Evolutionary conservation across 2,888 invertebrate genomes (phyloP), one percentile per base, ranked within the genome.

Genomic region (Drymonia ruficornis): DNA sequence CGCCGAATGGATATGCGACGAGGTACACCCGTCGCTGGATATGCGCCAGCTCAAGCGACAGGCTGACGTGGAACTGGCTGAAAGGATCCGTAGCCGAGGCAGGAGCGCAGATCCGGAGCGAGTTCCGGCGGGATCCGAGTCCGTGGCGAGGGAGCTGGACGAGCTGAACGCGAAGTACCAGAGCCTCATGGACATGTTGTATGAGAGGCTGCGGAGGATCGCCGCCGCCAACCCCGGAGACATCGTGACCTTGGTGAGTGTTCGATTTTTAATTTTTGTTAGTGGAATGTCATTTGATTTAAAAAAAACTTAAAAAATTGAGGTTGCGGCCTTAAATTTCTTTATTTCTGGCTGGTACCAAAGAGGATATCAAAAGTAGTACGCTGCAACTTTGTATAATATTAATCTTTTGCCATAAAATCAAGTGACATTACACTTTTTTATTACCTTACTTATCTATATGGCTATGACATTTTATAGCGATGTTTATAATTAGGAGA

Each of bases 1-100:
- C 94, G 94, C 95, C 63, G 97, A 97, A 77, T 95, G 95, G 89
- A 94, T 98, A 66, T 95, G 98, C 84, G 96, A 96, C 78, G 97
- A 97, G 76, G 94, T 96, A 50, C 97, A 97, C 78, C 97, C 97
- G 2, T 96, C 96, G 55, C 84, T 97, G 81, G 97, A 97, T 89
- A 84, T 84, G 76, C 81, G 86, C 16, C 91, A 90, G 49, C 70
- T 91, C n/a, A 81, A 80, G 53, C 80, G 91, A 0, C 90, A 90
- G 58, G 89, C 89, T 0, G 91, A 91, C 29, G 70, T 87, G 38
- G 89, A 90, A 28, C 74, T 84, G 49, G 86, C 88, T 7, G 91
- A 91, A 42, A 74, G 84, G 1, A 86, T 75, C 72, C 86, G 83
- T 71, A 86, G 75, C 72, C 72, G 84, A 43, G 83, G 83, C 53